Evolutionary conservation across 2,113 vertebrate species (phyloP).

Genomic region (Scophthalmus maximus): DNA sequence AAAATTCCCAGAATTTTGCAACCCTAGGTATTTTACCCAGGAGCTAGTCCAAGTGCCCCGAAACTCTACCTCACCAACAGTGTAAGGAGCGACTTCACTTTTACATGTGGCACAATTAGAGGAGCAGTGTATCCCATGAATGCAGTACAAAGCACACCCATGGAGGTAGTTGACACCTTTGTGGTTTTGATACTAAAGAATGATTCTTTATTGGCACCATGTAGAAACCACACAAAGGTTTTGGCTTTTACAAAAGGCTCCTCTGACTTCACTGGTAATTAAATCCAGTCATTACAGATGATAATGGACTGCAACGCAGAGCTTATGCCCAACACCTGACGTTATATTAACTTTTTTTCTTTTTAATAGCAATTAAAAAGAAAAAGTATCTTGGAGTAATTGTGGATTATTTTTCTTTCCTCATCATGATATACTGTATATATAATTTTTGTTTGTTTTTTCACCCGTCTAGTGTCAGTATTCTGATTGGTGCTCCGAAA

Average conservation of each 20-base stretch:
- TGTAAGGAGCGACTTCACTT: neutral
- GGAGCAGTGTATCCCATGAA: too few relatives aligned
- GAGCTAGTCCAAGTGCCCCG: neutral
- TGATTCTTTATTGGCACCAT: neutral
- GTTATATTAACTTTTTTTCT: too few relatives aligned
- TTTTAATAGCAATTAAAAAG: too few relatives aligned
- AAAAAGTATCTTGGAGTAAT: too few relatives aligned
- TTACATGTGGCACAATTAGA: neutral
- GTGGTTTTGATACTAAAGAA: neutral
- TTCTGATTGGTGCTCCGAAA: conserved; percentile 92
- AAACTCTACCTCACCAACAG: neutral
- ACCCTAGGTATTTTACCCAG: too few relatives aligned
- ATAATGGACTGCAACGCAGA: neutral
- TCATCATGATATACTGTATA: neutral
- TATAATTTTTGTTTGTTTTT: conserved; percentile 27
- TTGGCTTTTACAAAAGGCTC: neutral
- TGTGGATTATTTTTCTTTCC: too few relatives aligned
- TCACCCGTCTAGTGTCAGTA: conserved; percentile 77
- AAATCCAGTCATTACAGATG: neutral
- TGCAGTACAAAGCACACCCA: too few relatives aligned
- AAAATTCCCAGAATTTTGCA: too few relatives aligned
- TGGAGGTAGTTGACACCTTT: neutral
- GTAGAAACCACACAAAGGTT: neutral
- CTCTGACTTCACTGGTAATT: neutral
- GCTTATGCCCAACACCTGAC: neutral